Conservation (phyloP, 2,888 invertebrate genomes). For the Aphidoletes aphidimyza region DNA sequence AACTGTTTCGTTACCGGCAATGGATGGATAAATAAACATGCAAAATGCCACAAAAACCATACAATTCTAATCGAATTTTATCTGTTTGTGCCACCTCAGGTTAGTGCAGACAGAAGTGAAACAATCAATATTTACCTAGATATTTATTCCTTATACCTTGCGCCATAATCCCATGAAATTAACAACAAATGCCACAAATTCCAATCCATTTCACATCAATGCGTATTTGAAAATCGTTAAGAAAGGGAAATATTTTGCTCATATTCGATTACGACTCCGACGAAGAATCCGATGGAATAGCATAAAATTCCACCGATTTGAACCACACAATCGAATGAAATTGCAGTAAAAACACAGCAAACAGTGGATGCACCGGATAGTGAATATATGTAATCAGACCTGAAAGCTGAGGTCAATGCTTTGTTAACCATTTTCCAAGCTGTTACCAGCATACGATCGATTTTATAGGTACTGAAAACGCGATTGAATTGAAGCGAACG, state of each 20-base stretch:
- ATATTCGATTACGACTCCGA: not conserved
- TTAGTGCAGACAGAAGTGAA: not conserved
- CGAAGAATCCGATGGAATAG: not conserved
- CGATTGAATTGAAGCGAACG: too few species aligned
- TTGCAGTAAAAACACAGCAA: not conserved
- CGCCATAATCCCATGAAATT: not conserved
- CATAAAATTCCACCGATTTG: not conserved
- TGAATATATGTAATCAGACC: too few species aligned
- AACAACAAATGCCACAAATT: not conserved
- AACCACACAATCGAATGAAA: slow-evolving; percentile 12
- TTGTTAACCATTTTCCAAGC: too few species aligned
- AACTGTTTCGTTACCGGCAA: not conserved
- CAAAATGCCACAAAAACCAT: not conserved
- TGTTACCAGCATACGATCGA: too few species aligned
- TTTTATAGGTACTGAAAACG: too few species aligned
- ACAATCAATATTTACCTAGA: slow-evolving; percentile 15
- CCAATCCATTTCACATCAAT: too few species aligned
- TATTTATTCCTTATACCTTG: not conserved
- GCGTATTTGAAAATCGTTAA: not conserved
- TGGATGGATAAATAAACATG: not conserved
- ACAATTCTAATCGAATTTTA: slow-evolving; percentile 12
- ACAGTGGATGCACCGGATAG: too few species aligned
- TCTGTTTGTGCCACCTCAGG: not conserved
- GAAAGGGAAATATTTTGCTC: not conserved
- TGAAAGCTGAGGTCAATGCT: too few species aligned